Evolutionary conservation across 2,797 vertebrate species (phyloP).

Genomic region (Acropternis orthonyx): DNA sequence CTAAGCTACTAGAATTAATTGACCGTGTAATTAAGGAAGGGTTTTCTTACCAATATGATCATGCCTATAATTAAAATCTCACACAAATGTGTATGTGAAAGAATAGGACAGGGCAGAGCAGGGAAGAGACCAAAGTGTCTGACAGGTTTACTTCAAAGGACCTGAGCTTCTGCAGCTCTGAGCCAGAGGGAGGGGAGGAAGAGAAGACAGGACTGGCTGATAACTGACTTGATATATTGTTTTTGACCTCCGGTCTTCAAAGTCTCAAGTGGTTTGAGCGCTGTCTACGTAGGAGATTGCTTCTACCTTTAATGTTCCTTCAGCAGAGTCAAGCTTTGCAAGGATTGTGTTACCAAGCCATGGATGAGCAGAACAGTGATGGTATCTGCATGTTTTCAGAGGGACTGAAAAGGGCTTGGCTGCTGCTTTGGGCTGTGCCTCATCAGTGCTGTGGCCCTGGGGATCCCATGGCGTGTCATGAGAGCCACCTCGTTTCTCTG

Average conservation of each 20-base stretch:
- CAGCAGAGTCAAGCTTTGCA: neutral
- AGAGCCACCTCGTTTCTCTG: neutral
- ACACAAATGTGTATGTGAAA: slow-evolving; percentile 21
- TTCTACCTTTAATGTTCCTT: slow-evolving; percentile 11
- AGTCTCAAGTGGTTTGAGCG: slow-evolving; percentile 19
- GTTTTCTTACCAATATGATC: slow-evolving; percentile 56
- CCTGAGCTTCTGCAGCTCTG: neutral
- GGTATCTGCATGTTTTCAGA: neutral
- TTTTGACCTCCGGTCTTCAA: slow-evolving; percentile 57
- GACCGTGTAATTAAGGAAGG: slow-evolving; percentile 65
- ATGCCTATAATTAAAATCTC: slow-evolving; percentile 64
- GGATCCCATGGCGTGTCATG: accelerated
- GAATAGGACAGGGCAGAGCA: slow-evolving; percentile 44
- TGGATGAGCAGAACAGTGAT: neutral
- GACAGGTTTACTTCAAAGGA: slow-evolving; percentile 65
- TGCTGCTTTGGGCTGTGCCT: neutral
- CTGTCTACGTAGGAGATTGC: neutral
- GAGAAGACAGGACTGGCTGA: neutral
- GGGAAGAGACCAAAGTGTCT: slow-evolving; percentile 28
- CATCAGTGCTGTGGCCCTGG: neutral
- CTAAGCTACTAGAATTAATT: slow-evolving; percentile 56
- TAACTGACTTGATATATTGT: slow-evolving; percentile 18
- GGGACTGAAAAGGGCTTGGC: neutral
- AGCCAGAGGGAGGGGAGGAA: slow-evolving; percentile 44
- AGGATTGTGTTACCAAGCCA: neutral